Percentiles rank a stretch among this genome's conserved stretches.
These are phyloP conservation scores for Proisotoma minuta DNA, from an alignment of 2,888 invertebrate genomes.

Conservation along the genomic window DNA sequence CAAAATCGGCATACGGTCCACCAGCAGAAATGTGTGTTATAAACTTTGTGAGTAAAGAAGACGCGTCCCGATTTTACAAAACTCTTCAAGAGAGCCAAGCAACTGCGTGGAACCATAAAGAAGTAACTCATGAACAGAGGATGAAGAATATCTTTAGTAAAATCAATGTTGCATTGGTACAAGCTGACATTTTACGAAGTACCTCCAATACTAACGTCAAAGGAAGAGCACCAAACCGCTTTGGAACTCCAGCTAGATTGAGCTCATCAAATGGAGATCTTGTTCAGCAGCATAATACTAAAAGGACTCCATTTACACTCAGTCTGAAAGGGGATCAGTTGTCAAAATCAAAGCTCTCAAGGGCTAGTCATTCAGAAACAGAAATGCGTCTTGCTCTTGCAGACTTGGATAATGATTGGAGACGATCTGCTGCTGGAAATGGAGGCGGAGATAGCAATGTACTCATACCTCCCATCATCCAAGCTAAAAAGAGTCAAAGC, in stretches of 20 bases:
- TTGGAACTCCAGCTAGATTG: not conserved
- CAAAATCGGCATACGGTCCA: not conserved
- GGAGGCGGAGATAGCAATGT: not conserved
- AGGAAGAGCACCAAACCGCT: not conserved
- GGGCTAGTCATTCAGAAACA: not conserved
- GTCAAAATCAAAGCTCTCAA: not conserved
- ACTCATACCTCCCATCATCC: not conserved
- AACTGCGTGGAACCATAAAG: conserved; percentile 4
- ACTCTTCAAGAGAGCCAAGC: conserved; percentile 4
- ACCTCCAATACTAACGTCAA: not conserved
- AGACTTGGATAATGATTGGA: not conserved
- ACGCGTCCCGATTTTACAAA: not conserved
- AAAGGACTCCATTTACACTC: too few relatives aligned
- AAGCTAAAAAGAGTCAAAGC: not conserved
- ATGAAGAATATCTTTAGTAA: not conserved
- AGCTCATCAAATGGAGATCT: not conserved
- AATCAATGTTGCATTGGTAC: not conserved
- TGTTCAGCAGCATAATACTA: not conserved
- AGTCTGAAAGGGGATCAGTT: not conserved
- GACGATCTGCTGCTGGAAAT: not conserved
- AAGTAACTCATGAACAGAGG: conserved; percentile 1
- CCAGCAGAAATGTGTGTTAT: conserved; percentile 7
- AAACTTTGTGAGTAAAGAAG: not conserved
- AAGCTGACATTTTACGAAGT: not conserved
- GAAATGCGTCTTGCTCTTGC: not conserved